These are phyloP conservation scores for Drosophila nikananu DNA, from an alignment of 1,140 invertebrate species.

Conservation along the genomic window DNA sequence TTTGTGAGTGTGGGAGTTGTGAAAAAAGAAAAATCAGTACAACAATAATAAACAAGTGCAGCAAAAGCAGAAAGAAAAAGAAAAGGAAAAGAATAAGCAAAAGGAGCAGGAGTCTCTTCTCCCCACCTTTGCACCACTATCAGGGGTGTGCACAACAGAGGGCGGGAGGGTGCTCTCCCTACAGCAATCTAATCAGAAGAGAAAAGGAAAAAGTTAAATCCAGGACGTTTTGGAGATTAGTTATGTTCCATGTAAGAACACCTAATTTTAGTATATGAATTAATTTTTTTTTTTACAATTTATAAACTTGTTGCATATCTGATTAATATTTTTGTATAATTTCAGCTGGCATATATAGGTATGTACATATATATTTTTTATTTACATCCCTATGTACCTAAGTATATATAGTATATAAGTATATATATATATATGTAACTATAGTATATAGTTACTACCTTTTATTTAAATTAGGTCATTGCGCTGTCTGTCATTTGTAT, in stretches of 20 bases:
- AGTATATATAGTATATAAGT: too few relatives aligned
- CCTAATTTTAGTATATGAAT: background rate
- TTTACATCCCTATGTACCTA: too few relatives aligned
- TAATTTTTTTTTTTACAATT: too few relatives aligned
- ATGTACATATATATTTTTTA: too few relatives aligned
- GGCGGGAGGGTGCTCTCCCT: background rate
- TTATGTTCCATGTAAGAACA: background rate
- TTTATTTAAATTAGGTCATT: constrained; percentile 14
- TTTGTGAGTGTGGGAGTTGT: constrained; percentile 20
- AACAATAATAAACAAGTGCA: constrained; percentile 55
- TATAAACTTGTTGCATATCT: background rate
- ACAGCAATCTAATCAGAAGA: constrained; percentile 9
- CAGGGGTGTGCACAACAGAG: constrained; percentile 1
- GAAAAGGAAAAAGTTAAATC: background rate
- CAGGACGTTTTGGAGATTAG: too few relatives aligned
- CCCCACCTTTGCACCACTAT: constrained; percentile 26
- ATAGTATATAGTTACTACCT: background rate
- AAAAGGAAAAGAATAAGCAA: constrained; percentile 17
- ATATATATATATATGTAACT: background rate
- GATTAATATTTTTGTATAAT: too few relatives aligned
- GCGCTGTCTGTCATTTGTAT: background rate
- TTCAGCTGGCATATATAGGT: background rate
- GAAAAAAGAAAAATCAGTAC: constrained; percentile 9
- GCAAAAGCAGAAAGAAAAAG: constrained; percentile 47
- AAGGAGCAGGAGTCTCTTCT: constrained; percentile 44